Conservation (phyloP, 2,888 invertebrate genomes). For the Alcis repandata region DNA sequence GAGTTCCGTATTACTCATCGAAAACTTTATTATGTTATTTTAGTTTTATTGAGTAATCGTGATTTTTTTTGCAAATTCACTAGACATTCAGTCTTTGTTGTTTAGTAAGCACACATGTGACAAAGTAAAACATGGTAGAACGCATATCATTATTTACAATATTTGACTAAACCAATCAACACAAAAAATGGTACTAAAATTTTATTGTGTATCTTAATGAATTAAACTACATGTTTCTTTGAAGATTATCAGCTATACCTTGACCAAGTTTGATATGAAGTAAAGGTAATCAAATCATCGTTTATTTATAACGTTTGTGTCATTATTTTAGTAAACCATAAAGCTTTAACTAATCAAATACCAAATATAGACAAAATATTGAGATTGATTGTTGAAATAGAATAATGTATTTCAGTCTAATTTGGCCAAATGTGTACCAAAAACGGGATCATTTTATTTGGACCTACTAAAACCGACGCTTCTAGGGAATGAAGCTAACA, state of each 20-base stretch:
- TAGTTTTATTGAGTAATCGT: slow-evolving; percentile 27
- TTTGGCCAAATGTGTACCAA: too few relatives aligned
- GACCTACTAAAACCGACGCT: neutral
- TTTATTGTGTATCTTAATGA: slow-evolving; percentile 7
- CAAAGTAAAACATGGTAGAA: neutral
- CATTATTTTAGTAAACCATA: neutral
- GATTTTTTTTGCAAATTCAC: slow-evolving; percentile 11
- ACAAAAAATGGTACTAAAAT: neutral
- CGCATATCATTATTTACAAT: neutral
- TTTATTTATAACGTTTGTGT: slow-evolving; percentile 1
- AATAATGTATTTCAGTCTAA: too few relatives aligned
- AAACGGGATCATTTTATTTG: neutral
- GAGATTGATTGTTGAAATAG: too few relatives aligned
- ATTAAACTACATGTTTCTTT: slow-evolving; percentile 8
- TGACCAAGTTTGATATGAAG: slow-evolving; percentile 23
- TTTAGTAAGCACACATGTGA: neutral
- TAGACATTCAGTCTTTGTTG: slow-evolving; percentile 7
- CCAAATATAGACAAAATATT: neutral
- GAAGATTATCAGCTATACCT: slow-evolving; percentile 14
- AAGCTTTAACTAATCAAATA: neutral
- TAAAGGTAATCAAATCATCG: slow-evolving; percentile 13
- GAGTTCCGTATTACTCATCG: slow-evolving; percentile 41
- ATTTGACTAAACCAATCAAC: neutral
- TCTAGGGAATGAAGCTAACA: neutral
- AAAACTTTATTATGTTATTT: slow-evolving; percentile 25